Percentiles rank a stretch among this genome's conserved stretches.
These are phyloP conservation scores for Coreoperca whiteheadi DNA, from an alignment of 2,113 vertebrate genomes.

Conservation along the genomic window DNA sequence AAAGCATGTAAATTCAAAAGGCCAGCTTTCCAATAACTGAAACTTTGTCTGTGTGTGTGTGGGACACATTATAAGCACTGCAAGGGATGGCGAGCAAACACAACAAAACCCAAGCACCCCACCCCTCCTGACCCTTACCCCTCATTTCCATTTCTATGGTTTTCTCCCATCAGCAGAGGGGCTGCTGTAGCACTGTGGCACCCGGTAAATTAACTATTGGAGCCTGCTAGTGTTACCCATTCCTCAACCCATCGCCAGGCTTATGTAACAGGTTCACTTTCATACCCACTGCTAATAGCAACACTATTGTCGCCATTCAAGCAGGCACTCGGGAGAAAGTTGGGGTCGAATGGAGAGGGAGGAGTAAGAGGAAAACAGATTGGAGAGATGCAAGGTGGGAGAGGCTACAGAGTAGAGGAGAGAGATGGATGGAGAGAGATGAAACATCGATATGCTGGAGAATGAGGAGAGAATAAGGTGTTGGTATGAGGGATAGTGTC, in stretches of 20 bases:
- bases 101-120: constrained; percentile 28
- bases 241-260: constrained; percentile 52
- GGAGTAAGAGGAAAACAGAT: constrained; percentile 27
- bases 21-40: constrained; percentile 44
- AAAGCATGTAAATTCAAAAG: constrained; percentile 36
- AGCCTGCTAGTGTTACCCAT: constrained; percentile 47
- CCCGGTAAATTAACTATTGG: constrained; percentile 69
- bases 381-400: constrained; percentile 18
- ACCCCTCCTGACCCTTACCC: constrained; percentile 61
- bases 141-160: constrained; percentile 79
- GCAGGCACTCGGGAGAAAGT: constrained; percentile 49
- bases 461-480: constrained; percentile 28
- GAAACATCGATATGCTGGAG: constrained; percentile 20
- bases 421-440: constrained; percentile 24
- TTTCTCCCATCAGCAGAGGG: constrained; percentile 63
- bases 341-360: constrained; percentile 35
- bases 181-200: constrained; percentile 59
- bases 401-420: constrained; percentile 26
- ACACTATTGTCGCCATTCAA: constrained; percentile 53
- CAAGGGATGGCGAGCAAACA: constrained; percentile 52
- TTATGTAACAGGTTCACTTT: constrained; percentile 79
- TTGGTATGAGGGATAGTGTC: constrained; percentile 16
- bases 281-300: constrained; percentile 48
- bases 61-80: constrained; percentile 5
- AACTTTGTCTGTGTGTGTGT: constrained; percentile 36